Evolutionary conservation across 2,888 invertebrate genomes (phyloP).

Genomic region (Andrena dorsata): DNA sequence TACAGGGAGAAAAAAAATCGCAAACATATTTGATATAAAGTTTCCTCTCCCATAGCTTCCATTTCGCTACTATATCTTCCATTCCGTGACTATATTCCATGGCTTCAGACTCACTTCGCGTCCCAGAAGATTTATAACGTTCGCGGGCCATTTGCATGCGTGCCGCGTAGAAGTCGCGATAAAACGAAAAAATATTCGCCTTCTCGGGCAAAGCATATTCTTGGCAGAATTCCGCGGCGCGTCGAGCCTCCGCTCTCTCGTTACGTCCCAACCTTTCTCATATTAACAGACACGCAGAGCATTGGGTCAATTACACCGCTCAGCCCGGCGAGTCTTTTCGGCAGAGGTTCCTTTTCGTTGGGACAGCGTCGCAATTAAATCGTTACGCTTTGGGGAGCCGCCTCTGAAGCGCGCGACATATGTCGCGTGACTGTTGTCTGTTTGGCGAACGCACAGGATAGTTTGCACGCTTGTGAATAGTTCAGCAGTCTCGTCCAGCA

Average conservation of each 20-base stretch:
- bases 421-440: not conserved
- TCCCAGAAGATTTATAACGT: conserved; percentile 6
- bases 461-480: not conserved
- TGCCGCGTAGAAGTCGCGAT: not conserved
- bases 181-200: not conserved
- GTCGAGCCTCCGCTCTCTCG: not conserved
- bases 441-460: not conserved
- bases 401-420: not conserved
- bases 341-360: not conserved
- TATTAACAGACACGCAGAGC: not conserved
- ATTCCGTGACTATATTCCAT: not conserved
- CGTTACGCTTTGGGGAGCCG: conserved; percentile 9
- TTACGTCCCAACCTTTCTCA: not conserved
- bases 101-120: not conserved
- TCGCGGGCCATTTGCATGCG: conserved; percentile 3
- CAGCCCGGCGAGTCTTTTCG: not conserved
- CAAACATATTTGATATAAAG: no score
- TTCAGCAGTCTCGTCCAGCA: not conserved
- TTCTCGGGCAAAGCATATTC: conserved; percentile 5
- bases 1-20: no score
- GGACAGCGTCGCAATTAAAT: conserved; percentile 35
- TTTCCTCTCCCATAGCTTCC: no score
- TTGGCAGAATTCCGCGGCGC: conserved; percentile 3
- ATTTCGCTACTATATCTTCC: not conserved
- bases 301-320: conserved; percentile 7